Base-by-base conservation (phyloP, 2,113 vertebrate species). In the Mesitornis unicolor region DNA sequence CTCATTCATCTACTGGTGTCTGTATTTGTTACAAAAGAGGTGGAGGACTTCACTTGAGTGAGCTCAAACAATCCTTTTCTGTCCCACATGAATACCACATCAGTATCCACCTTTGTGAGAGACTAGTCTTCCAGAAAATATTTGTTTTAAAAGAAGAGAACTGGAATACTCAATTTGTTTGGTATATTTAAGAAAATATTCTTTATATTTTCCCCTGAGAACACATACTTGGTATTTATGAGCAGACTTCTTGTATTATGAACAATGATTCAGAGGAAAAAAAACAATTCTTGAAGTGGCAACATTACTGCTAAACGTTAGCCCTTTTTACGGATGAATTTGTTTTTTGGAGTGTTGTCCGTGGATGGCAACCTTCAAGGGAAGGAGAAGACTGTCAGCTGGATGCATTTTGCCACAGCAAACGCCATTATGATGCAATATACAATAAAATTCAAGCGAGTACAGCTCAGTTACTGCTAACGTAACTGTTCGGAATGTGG, bases 51-150 rank as follows among this genome's bases (percentile, higher is more conserved):
- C 94, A 96, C 90, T 94, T 91, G 80, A 97, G 87, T 95, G 96
- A 96, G 69, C 87, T 92, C 90, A 96, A 86, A 97, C 93, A 97
- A 96, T 96, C 68, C 83, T 70, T 40, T 92, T 90, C 93, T 96
- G 87, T 96, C 88, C 85, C 93, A 96, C 82, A 56, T 3, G 76
- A 85, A 86, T 60, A 90, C 64, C 92, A 90, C 93, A 93, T 90
- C 79, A 75, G 86, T 84, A 96, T 78, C 19, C 64, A 90, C 90
- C 95, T 93, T 94, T 96, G 83, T 94, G 65, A 92, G 61, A 74
- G 68, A 63, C 90, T 70, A 96, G 64, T 96, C 95, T 97, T 90
- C 93, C 85, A 93, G 93, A 95, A 96, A 88, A 81, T 86, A 89
- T 75, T 95, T 94, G 90, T 93, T 94, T 94, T 90, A 78, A 94